These are phyloP conservation scores for Priocnemis perturbator DNA, from an alignment of 2,888 invertebrate species.

Conservation along the genomic window DNA sequence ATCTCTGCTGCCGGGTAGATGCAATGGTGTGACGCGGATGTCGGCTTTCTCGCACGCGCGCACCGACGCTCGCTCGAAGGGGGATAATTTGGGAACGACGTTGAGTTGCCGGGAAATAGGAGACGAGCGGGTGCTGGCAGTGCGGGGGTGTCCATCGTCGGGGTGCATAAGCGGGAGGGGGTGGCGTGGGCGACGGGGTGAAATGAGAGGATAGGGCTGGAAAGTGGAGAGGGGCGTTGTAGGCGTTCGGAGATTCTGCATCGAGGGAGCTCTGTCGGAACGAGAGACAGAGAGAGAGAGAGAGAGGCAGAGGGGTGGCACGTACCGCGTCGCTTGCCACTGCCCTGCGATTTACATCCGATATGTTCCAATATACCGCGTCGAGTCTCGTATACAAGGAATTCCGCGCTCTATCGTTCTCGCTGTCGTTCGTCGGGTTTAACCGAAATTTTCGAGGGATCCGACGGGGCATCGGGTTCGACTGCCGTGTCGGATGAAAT, in stretches of 20 bases:
- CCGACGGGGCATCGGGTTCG: not conserved
- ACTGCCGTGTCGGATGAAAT: not conserved
- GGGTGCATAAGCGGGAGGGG: conserved; percentile 17
- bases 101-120: conserved; percentile 56
- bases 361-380: conserved; percentile 50
- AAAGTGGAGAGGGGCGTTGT: not conserved
- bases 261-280: not conserved
- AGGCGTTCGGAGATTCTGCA: too few species aligned
- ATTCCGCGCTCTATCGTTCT: conserved; percentile 1
- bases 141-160: conserved; percentile 14
- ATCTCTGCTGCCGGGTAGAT: conserved; percentile 20
- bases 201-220: not conserved
- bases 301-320: conserved; percentile 25
- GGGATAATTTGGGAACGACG: conserved; percentile 58
- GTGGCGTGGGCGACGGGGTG: not conserved
- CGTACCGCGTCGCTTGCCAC: conserved; percentile 57
- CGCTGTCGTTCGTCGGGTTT: too few species aligned
- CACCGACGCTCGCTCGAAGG: conserved; percentile 21
- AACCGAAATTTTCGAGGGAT: not conserved
- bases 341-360: conserved; percentile 59
- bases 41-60: conserved; percentile 39
- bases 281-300: not conserved
- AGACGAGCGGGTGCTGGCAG: conserved; percentile 41
- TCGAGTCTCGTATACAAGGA: conserved; percentile 32
- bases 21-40: too few species aligned